phyloP scores from a whole-genome alignment of 1,140 invertebrate species.

The Drosophila asahinai region DNA sequence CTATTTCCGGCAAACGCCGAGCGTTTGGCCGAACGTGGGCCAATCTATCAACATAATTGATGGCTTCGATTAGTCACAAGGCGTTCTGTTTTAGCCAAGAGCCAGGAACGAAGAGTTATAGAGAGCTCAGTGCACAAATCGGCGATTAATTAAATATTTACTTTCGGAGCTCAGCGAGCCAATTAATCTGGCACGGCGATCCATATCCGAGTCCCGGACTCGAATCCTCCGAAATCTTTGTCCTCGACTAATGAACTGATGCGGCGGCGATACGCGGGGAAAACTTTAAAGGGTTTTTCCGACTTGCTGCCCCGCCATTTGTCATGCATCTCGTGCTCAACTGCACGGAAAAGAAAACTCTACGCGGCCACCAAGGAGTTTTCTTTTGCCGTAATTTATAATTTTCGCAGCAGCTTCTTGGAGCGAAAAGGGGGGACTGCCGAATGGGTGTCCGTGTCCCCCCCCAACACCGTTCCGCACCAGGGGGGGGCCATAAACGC shows the following conservation, averaged over 20 bases:
- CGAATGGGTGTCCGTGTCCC: conserved; percentile 35
- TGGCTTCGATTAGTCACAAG: conserved; percentile 84
- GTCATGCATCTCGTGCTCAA: conserved; percentile 81
- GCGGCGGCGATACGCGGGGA: conserved; percentile 33
- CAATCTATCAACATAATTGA: conserved; percentile 85
- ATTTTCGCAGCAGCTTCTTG: conserved; percentile 37
- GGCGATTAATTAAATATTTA: conserved; percentile 80
- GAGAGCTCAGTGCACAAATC: conserved; percentile 79
- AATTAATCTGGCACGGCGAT: conserved; percentile 73
- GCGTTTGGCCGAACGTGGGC: conserved; percentile 46
- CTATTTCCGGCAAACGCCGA: conserved; percentile 19
- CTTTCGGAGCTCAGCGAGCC: conserved; percentile 44
- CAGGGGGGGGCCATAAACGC: conserved; percentile 72
- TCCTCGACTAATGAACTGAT: conserved; percentile 71
- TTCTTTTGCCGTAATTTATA: conserved; percentile 60
- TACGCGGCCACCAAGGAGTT: conserved; percentile 22
- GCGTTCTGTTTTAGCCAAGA: conserved; percentile 50
- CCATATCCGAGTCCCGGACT: conserved; percentile 13
- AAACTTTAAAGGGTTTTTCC: conserved; percentile 44
- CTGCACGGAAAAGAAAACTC: conserved; percentile 80
- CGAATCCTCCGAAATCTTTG: conserved; percentile 52
- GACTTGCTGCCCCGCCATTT: conserved; percentile 48
- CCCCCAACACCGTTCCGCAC: conserved; percentile 31
- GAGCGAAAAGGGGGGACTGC: conserved; percentile 2
- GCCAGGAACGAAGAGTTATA: conserved; percentile 36